Conservation (phyloP, 2,797 vertebrate species). For the Hozukius guyotensis region DNA sequence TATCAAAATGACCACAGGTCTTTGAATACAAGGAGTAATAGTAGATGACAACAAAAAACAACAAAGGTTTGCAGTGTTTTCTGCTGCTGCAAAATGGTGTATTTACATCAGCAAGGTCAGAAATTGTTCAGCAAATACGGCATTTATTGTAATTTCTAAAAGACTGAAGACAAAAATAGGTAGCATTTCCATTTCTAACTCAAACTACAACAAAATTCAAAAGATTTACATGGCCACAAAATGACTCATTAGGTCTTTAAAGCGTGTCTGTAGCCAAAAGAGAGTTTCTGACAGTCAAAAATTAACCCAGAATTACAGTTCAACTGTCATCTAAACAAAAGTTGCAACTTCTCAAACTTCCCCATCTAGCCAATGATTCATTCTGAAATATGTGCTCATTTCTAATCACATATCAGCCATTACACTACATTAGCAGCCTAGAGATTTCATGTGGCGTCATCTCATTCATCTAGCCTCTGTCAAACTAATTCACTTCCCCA, state of each 20-base stretch:
- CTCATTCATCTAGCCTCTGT: constrained; percentile 48
- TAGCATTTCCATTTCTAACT: neutral
- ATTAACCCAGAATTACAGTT: neutral
- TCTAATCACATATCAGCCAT: constrained; percentile 52
- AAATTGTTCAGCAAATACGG: neutral
- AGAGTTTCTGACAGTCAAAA: neutral
- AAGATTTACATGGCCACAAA: neutral
- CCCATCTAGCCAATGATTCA: constrained; percentile 7
- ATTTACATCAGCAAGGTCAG: neutral
- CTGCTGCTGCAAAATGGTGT: neutral
- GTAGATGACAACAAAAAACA: neutral
- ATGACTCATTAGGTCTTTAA: neutral
- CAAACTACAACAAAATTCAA: neutral
- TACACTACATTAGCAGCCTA: constrained; percentile 42
- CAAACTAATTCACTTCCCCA: constrained; percentile 57
- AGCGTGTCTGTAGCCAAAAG: neutral
- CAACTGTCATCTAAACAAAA: neutral
- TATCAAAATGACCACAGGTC: neutral
- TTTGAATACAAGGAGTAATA: neutral
- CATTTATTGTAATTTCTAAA: neutral
- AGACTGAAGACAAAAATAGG: neutral
- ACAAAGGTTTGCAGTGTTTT: neutral
- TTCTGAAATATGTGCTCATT: constrained; percentile 15
- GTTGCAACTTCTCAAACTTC: neutral
- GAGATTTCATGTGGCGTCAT: constrained; percentile 34